These are phyloP conservation scores for Calcarius lapponicus DNA, from an alignment of 2,797 vertebrate genomes.

Conservation along the genomic window DNA sequence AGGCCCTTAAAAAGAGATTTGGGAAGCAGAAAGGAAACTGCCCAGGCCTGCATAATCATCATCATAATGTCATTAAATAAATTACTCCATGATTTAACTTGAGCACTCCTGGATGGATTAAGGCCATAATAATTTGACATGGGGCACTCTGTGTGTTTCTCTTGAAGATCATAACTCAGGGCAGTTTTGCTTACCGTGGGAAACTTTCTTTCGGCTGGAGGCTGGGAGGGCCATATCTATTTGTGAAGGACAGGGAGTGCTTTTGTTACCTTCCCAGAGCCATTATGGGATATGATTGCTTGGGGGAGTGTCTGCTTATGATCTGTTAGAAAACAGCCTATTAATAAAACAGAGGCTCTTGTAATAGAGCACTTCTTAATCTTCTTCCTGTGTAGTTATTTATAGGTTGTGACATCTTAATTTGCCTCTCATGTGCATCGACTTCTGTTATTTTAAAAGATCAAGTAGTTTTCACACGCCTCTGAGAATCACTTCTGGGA, in stretches of 20 bases:
- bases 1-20: not conserved
- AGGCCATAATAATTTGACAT: not conserved
- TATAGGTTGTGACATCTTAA: constrained; percentile 57
- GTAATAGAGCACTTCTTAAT: constrained; percentile 49
- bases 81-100: not conserved
- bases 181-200: not conserved
- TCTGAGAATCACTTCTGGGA: constrained; percentile 21
- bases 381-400: constrained; percentile 59
- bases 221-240: not conserved
- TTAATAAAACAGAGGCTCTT: constrained; percentile 61
- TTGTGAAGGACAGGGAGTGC: constrained; percentile 34
- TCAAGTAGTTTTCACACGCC: constrained; percentile 35
- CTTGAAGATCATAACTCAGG: not conserved
- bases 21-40: not conserved
- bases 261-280: constrained; percentile 49
- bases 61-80: not conserved
- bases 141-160: not conserved
- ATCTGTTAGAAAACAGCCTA: constrained; percentile 65
- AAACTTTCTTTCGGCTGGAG: not conserved
- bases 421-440: constrained; percentile 39
- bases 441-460: constrained; percentile 50
- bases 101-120: not conserved
- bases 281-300: not conserved
- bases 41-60: rapidly evolving
- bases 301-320: constrained; percentile 52